Evolutionary conservation across 2,888 invertebrate genomes (phyloP).

Genomic region (Meghimatium bilineatum): DNA sequence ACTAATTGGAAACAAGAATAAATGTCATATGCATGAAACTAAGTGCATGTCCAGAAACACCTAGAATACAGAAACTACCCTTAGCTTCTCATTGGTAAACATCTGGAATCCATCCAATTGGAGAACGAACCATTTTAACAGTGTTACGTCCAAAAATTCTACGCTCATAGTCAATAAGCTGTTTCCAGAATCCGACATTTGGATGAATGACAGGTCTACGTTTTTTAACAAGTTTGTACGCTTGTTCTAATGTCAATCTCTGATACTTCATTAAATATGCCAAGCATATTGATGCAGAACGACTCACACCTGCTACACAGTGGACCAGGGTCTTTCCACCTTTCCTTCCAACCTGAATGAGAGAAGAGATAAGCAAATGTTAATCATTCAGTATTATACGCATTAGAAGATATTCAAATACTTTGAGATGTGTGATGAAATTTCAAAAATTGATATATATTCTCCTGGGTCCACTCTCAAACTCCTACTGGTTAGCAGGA

Average conservation of each 20-base stretch:
- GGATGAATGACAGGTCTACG: conserved; percentile 89
- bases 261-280: conserved; percentile 93
- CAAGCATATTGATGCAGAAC: conserved; percentile 89
- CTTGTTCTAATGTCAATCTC: conserved; percentile 86
- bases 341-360: conserved; percentile 78
- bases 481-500: too few relatives aligned
- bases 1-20: too few relatives aligned
- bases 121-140: conserved; percentile 86
- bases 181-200: conserved; percentile 92
- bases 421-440: too few relatives aligned
- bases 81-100: conserved; percentile 72
- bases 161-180: conserved; percentile 90
- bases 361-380: neutral
- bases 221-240: conserved; percentile 86
- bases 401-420: too few relatives aligned
- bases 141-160: conserved; percentile 82
- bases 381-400: too few relatives aligned
- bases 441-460: too few relatives aligned
- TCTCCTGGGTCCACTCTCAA: too few relatives aligned
- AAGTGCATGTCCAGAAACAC: too few relatives aligned
- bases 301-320: conserved; percentile 92
- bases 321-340: conserved; percentile 89
- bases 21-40: too few relatives aligned
- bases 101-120: conserved; percentile 74
- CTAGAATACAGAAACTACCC: conserved; percentile 61